These are phyloP conservation scores for Tubulanus polymorphus DNA, from an alignment of 2,888 invertebrate species.

Conservation along the genomic window DNA sequence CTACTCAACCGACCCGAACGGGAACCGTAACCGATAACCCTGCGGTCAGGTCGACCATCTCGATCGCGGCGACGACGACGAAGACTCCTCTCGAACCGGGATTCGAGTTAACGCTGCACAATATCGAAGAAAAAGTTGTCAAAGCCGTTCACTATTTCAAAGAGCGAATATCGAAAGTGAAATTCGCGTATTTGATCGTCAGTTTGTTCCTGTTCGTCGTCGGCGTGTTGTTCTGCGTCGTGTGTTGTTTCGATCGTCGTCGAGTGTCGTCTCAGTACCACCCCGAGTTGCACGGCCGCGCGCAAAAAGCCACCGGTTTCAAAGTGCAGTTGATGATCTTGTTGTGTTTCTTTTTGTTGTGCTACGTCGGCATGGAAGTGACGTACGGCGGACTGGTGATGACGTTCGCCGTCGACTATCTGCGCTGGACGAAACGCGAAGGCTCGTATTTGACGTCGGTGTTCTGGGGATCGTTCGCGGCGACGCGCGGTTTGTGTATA, in stretches of 20 bases:
- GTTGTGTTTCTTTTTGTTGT: constrained; percentile 50
- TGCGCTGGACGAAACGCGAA: constrained; percentile 40
- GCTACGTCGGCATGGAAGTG: constrained; percentile 54
- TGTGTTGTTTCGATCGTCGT: constrained; percentile 38
- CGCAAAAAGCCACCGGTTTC: constrained; percentile 20
- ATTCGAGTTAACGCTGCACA: neutral
- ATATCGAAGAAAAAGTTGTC: neutral
- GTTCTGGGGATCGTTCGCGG: constrained; percentile 55
- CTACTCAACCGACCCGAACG: neutral
- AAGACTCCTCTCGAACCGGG: neutral
- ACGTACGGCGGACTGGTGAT: constrained; percentile 54
- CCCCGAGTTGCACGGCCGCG: neutral
- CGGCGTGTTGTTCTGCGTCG: constrained; percentile 44
- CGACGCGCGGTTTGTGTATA: constrained; percentile 52
- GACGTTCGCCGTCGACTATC: constrained; percentile 46
- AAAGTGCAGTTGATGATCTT: constrained; percentile 39
- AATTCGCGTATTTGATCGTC: constrained; percentile 52
- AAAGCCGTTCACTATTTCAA: neutral
- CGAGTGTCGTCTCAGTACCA: neutral
- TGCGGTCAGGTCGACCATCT: neutral
- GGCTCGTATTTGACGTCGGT: constrained; percentile 52
- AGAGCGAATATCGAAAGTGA: constrained; percentile 30
- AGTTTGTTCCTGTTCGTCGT: constrained; percentile 45
- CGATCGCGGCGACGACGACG: neutral
- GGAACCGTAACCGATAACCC: neutral